Percentiles rank a stretch among this genome's conserved stretches.
Conservation (phyloP, 2,113 vertebrate genomes). For the zebrafish (Danio rerio) region DNA sequence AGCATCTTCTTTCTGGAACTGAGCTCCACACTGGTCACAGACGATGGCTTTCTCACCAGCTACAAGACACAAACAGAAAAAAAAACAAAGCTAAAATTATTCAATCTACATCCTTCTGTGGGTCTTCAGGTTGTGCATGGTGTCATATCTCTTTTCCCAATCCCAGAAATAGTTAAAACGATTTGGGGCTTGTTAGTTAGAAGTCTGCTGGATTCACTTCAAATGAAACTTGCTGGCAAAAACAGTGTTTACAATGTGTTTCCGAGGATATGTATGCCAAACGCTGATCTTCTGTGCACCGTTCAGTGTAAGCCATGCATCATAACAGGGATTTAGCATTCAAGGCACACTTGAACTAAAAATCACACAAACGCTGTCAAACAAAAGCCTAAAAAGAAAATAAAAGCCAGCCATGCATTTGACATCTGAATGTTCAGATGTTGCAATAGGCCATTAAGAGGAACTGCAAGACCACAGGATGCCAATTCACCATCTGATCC, state of each 20-base stretch:
- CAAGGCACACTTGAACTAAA: not conserved
- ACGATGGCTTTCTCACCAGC: constrained; percentile 96
- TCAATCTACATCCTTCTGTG: not conserved
- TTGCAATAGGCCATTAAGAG: constrained; percentile 43
- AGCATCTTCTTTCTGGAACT: constrained; percentile 96
- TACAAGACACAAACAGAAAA: constrained; percentile 63
- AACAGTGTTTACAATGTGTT: constrained; percentile 3
- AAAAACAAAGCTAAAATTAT: not conserved
- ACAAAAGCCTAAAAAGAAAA: not conserved
- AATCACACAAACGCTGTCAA: too few species aligned
- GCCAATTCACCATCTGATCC: constrained; percentile 23
- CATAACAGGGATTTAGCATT: constrained; percentile 6
- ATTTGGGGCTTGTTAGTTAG: not conserved
- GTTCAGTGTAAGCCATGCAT: not conserved
- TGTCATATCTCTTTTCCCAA: not conserved
- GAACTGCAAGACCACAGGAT: constrained; percentile 32
- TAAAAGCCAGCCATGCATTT: constrained; percentile 13
- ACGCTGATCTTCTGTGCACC: not conserved
- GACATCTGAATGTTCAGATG: constrained; percentile 41
- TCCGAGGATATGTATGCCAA: not conserved
- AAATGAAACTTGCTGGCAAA: constrained; percentile 18
- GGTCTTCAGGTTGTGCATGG: not conserved
- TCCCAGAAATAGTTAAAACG: not conserved
- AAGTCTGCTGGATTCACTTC: constrained; percentile 28
- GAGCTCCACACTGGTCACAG: constrained; percentile 96